Percentiles rank a stretch among this genome's conserved stretches.
Evolutionary conservation across 1,140 invertebrate species (phyloP).

Genomic region (Drosophila pallidifrons): DNA sequence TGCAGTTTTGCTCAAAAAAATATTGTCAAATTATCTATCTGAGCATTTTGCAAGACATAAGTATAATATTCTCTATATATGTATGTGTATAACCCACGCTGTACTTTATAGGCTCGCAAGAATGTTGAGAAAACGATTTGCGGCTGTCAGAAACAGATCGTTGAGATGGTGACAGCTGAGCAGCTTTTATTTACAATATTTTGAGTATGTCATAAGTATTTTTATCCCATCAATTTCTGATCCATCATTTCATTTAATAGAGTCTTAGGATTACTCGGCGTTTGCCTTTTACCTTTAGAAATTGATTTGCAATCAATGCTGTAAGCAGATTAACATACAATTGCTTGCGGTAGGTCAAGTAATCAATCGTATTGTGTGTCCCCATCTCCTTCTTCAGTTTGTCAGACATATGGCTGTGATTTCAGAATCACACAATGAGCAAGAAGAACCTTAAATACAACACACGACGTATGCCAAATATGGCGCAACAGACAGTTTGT

Average conservation of each 20-base stretch:
- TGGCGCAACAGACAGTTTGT: constrained; percentile 41
- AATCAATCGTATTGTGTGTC: constrained; percentile 24
- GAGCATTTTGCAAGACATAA: constrained; percentile 8
- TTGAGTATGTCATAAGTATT: too few species aligned
- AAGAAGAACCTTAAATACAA: constrained; percentile 12
- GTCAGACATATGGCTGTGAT: constrained; percentile 18
- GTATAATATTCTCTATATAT: background rate
- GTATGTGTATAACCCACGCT: constrained; percentile 17
- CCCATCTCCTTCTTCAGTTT: background rate
- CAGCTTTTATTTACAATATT: too few species aligned
- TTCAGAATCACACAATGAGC: constrained; percentile 12
- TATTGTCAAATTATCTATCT: background rate
- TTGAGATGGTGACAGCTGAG: too few species aligned
- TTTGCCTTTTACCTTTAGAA: background rate
- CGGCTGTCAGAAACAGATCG: too few species aligned
- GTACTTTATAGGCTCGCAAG: background rate
- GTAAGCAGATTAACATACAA: constrained; percentile 40
- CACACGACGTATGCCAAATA: constrained; percentile 35
- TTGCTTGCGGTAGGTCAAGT: constrained; percentile 50
- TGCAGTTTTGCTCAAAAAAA: constrained; percentile 11
- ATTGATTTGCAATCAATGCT: background rate
- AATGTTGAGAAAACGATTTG: background rate
- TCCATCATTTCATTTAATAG: background rate
- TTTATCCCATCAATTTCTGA: too few species aligned
- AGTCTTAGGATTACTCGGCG: background rate